Percentiles rank a stretch among this genome's conserved stretches.
phyloP scores from a whole-genome alignment of 2,113 vertebrate genomes.

The Butastur rufipennis region DNA sequence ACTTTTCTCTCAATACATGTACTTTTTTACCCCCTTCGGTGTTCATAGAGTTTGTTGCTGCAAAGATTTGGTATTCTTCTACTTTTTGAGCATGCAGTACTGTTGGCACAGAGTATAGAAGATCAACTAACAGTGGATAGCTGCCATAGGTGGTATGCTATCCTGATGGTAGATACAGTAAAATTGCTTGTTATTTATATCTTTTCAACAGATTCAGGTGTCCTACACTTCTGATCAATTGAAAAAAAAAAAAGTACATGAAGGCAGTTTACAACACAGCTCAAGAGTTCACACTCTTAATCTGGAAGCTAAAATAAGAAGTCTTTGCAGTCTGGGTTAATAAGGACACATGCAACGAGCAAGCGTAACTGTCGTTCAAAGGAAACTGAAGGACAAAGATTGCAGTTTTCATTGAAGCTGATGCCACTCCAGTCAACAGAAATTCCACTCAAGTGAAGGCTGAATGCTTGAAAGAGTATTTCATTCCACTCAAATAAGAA shows the following conservation, averaged over 20 bases:
- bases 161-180: neutral
- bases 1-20: neutral
- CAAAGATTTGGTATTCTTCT: neutral
- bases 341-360: neutral
- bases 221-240: neutral
- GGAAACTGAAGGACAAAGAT: neutral
- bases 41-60: neutral
- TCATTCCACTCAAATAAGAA: neutral
- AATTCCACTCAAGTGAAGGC: neutral
- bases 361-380: neutral
- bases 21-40: neutral
- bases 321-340: conserved; percentile 35
- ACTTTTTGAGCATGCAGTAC: neutral
- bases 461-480: neutral
- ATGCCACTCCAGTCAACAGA: neutral
- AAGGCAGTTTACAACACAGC: neutral
- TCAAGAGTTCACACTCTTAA: conserved; percentile 34
- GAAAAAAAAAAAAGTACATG: neutral
- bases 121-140: neutral
- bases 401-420: neutral
- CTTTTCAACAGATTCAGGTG: neutral
- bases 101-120: neutral
- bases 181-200: neutral
- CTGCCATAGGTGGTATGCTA: neutral
- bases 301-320: conserved; percentile 52